Base-by-base conservation (phyloP, 2,888 invertebrate species). In the Sicus ferrugineus region DNA sequence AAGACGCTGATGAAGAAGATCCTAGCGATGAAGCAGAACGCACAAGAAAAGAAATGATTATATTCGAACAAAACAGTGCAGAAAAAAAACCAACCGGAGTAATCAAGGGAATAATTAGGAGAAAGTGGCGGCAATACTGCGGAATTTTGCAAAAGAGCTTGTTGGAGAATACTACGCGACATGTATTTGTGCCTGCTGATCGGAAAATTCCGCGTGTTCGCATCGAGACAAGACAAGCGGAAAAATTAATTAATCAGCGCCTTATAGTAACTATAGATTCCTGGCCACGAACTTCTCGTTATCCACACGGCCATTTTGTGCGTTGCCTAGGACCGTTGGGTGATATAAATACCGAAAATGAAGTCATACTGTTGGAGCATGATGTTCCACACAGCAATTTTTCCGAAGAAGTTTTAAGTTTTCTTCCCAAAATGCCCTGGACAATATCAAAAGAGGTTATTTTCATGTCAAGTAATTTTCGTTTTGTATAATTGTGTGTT, bases 121-220 rank as follows among this genome's bases (percentile, higher is more conserved):
- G 98, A 69, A 98, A 98, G 82, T 98, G 98, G 97, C 88, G 97
- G 50, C 98, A 97, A 81, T 98, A 98, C 85, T 99, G 98, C 86
- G 99, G 99, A 16, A 96, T 98, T 76, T 85, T 99, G 68, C 90
- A 95, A 83, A 90, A 92, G 0, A 93, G 91, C 80, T 88, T 89
- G 23, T 86, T 93, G 52, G 89, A 89, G 82, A 91, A 90, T 54
- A 88, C 88, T 0, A 87, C 88, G 0, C 88, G 93, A 26, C 97
- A 98, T 82, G 86, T 98, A 2, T 98, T 99, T 86, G 90, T 96
- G 2, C 97, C 99, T 26, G 95, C 98, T 0, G 98, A 99, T 82
- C 90, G 92, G 71, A 92, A 94, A 75, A 94, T 98, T 70, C 98
- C 99, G 0, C 93, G 96, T 83, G 93, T 99, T 54, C 89, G 97